Percentiles rank a stretch among this genome's conserved stretches.
Conservation (phyloP, 2,888 invertebrate species). For the Euplexia lucipara region DNA sequence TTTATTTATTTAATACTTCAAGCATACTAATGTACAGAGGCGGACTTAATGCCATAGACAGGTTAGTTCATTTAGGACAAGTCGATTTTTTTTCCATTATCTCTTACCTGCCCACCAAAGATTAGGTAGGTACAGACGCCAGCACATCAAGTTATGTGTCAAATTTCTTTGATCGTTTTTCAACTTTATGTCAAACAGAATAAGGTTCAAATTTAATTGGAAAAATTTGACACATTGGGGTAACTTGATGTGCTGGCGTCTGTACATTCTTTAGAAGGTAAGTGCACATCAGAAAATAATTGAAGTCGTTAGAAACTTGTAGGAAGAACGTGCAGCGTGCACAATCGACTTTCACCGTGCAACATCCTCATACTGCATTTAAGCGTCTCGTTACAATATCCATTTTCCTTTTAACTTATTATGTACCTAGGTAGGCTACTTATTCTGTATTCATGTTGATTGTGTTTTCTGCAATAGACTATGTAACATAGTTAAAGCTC, state of each 20-base stretch:
- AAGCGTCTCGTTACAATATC: slow-evolving; percentile 31
- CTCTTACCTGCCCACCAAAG: not conserved
- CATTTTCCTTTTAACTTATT: slow-evolving; percentile 39
- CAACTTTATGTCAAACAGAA: no score
- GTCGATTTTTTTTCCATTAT: no score
- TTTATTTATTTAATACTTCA: no score
- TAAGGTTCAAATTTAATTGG: no score
- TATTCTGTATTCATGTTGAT: not conserved
- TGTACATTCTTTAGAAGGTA: slow-evolving; percentile 9
- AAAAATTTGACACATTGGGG: no score
- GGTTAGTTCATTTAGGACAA: no score
- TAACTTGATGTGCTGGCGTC: no score
- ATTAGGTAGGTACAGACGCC: no score
- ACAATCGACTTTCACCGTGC: slow-evolving; percentile 59
- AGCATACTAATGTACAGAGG: no score
- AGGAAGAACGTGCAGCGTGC: slow-evolving; percentile 59
- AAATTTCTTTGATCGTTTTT: no score
- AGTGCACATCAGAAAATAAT: slow-evolving; percentile 31
- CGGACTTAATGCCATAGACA: no score
- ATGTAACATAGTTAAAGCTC: not conserved
- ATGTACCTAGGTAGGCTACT: slow-evolving; percentile 12
- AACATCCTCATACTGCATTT: slow-evolving; percentile 52
- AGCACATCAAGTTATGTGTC: no score
- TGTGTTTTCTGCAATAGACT: slow-evolving; percentile 4
- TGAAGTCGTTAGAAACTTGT: slow-evolving; percentile 58